Percentiles rank a stretch among this genome's conserved stretches.
These are phyloP conservation scores for Grallaria varia DNA, from an alignment of 2,113 vertebrate genomes.

Conservation along the genomic window DNA sequence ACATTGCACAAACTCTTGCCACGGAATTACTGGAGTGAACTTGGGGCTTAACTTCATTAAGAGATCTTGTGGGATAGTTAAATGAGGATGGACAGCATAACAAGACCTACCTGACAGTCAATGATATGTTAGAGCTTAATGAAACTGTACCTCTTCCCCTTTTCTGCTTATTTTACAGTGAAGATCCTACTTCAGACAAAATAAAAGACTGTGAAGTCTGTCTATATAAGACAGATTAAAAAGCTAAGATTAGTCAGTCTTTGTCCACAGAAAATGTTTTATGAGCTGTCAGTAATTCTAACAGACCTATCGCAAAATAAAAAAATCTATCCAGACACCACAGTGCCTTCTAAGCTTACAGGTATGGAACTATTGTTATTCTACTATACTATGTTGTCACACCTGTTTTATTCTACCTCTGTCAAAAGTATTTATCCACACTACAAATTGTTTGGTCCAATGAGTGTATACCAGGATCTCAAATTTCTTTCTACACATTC, in stretches of 20 bases:
- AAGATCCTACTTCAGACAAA: constrained; percentile 42
- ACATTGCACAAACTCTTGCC: constrained; percentile 93
- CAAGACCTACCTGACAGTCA: constrained; percentile 80
- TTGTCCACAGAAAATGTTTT: background rate
- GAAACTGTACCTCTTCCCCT: constrained; percentile 63
- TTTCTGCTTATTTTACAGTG: constrained; percentile 48
- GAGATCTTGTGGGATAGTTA: constrained; percentile 89
- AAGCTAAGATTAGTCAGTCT: background rate
- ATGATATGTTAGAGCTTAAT: constrained; percentile 69
- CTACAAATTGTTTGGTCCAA: background rate
- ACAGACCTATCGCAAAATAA: background rate
- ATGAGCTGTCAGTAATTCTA: background rate
- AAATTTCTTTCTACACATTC: background rate
- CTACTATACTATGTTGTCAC: background rate
- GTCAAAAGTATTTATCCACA: background rate
- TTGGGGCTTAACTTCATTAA: constrained; percentile 98
- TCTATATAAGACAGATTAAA: constrained; percentile 10
- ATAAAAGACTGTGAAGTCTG: background rate
- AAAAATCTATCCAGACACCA: background rate
- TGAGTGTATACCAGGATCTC: background rate
- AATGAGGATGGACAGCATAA: constrained; percentile 91
- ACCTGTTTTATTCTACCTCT: background rate
- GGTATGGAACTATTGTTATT: background rate
- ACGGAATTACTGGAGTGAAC: constrained; percentile 88
- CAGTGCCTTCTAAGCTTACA: background rate